Conservation (phyloP, 2,888 invertebrate species). For the Notodonta ziczac region DNA sequence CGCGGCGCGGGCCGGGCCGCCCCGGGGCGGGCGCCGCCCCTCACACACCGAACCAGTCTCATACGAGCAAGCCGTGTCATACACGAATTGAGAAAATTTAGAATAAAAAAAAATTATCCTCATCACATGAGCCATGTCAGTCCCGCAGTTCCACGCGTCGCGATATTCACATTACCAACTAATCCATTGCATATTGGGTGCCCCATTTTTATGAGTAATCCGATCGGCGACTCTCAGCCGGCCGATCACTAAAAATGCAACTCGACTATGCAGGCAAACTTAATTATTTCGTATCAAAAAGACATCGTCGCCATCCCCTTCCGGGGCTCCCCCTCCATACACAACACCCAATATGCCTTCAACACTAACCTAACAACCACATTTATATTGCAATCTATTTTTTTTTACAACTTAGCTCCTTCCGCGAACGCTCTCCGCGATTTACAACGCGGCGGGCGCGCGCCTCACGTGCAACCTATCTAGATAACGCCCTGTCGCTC, state of each 20-base stretch:
- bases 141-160: constrained; percentile 67
- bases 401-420: constrained; percentile 75
- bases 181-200: constrained; percentile 65
- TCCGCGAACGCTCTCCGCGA: constrained; percentile 59
- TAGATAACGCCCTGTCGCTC: constrained; percentile 77
- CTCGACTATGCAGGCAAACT: constrained; percentile 6
- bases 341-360: constrained; percentile 81
- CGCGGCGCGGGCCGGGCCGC: background rate
- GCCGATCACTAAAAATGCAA: constrained; percentile 20
- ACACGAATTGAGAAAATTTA: constrained; percentile 72
- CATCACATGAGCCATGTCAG: constrained; percentile 81
- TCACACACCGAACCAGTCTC: constrained; percentile 71
- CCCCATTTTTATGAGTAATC: constrained; percentile 14
- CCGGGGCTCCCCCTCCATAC: constrained; percentile 64
- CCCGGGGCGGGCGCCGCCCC: constrained; percentile 25
- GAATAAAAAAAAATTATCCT: constrained; percentile 67
- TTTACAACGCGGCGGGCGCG: constrained; percentile 48
- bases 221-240: constrained; percentile 14
- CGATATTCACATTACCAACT: constrained; percentile 68
- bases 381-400: constrained; percentile 79
- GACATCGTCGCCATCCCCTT: constrained; percentile 26
- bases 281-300: constrained; percentile 15
- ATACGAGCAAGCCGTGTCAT: constrained; percentile 73
- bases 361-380: constrained; percentile 68
- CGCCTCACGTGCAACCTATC: constrained; percentile 68